Evolutionary conservation across 2,888 invertebrate species (phyloP).

Genomic region (Sinotaia quadrata): DNA sequence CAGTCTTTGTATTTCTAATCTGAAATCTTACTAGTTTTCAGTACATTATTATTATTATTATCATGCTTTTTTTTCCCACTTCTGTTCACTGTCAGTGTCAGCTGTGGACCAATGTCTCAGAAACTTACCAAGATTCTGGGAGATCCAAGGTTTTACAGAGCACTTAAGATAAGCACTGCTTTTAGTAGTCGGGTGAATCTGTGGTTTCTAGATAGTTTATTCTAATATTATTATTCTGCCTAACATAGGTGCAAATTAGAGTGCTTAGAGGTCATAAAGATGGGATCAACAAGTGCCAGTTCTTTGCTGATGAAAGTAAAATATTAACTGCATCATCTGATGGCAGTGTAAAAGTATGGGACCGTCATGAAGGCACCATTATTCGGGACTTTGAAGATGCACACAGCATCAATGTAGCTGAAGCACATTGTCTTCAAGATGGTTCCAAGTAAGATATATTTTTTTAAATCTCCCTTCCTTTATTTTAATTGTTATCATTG

Average conservation of each 20-base stretch:
- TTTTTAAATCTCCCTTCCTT: too few relatives aligned
- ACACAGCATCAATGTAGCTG: constrained; percentile 44
- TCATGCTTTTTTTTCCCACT: too few relatives aligned
- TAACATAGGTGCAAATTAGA: constrained; percentile 63
- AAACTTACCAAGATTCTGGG: too few relatives aligned
- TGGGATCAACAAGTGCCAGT: constrained; percentile 64
- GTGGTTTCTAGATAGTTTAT: too few relatives aligned
- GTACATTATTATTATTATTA: too few relatives aligned
- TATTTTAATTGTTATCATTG: too few relatives aligned
- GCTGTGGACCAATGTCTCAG: too few relatives aligned
- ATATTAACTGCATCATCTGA: constrained; percentile 66
- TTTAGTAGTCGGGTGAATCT: too few relatives aligned
- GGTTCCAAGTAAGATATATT: constrained; percentile 29
- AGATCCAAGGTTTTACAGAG: too few relatives aligned
- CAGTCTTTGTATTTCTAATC: too few relatives aligned
- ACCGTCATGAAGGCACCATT: constrained; percentile 54
- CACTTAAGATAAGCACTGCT: too few relatives aligned
- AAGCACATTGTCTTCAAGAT: constrained; percentile 28
- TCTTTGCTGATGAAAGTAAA: constrained; percentile 54
- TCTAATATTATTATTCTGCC: background rate
- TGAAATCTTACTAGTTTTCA: too few relatives aligned
- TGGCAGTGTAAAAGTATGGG: constrained; percentile 63
- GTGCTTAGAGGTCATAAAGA: constrained; percentile 67
- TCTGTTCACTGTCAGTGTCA: background rate
- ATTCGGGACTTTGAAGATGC: constrained; percentile 51